These are phyloP conservation scores for Hyperoplus immaculatus DNA, from an alignment of 2,797 vertebrate genomes.

Conservation along the genomic window DNA sequence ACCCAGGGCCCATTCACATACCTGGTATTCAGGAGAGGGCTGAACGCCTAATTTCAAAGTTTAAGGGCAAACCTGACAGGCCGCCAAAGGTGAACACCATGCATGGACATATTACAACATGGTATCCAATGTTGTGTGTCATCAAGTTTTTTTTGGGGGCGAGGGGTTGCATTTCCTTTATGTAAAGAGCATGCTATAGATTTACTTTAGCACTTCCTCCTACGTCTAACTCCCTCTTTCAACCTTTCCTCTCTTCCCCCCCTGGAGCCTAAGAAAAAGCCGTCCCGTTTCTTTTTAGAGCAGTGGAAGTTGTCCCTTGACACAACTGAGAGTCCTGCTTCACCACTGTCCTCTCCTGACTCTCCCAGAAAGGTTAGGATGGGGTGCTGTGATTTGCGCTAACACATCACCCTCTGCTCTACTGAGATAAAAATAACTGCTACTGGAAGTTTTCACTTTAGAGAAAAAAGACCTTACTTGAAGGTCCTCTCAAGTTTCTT, in stretches of 20 bases:
- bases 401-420: slow-evolving; percentile 2
- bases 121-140: not conserved
- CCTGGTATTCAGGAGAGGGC: slow-evolving; percentile 83
- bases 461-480: not conserved
- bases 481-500: not conserved
- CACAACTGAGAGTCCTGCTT: slow-evolving; percentile 76
- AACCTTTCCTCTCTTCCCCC: slow-evolving; percentile 64
- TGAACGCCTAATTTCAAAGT: slow-evolving; percentile 79
- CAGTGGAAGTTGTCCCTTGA: slow-evolving; percentile 91
- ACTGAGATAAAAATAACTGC: slow-evolving; percentile 11
- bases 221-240: slow-evolving; percentile 46
- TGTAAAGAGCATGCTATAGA: not conserved
- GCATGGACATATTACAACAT: slow-evolving; percentile 59
- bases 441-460: not conserved
- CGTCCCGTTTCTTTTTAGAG: slow-evolving; percentile 92
- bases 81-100: slow-evolving; percentile 83
- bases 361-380: slow-evolving; percentile 90
- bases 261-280: slow-evolving; percentile 91
- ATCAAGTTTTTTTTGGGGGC: not conserved
- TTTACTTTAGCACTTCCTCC: not conserved
- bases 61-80: slow-evolving; percentile 78
- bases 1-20: slow-evolving; percentile 73
- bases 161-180: not conserved
- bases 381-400: slow-evolving; percentile 26
- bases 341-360: slow-evolving; percentile 86